phyloP scores from a whole-genome alignment of 2,113 vertebrate species.

The Collichthys lucidus region DNA sequence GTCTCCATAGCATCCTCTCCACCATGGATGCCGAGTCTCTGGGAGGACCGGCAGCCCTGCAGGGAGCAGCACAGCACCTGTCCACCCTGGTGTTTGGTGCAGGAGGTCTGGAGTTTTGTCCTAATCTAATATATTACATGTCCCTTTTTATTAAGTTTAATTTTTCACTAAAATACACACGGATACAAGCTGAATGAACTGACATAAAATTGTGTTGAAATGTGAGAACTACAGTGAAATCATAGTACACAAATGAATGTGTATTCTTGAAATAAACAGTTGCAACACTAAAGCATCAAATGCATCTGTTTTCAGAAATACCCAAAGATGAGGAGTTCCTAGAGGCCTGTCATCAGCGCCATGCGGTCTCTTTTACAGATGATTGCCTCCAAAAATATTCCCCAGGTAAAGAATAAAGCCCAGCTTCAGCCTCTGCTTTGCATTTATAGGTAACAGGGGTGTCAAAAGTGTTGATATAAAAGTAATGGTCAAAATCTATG shows the following conservation, averaged over 20 bases:
- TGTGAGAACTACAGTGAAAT: constrained; percentile 5
- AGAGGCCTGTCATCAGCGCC: constrained; percentile 93
- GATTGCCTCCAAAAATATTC: constrained; percentile 93
- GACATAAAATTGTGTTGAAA: not conserved
- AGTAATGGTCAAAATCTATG: not conserved
- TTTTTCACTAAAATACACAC: not conserved
- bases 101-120: constrained; percentile 80
- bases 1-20: constrained; percentile 93
- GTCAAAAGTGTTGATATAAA: too few relatives aligned
- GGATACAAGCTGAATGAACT: not conserved
- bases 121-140: not conserved
- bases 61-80: constrained; percentile 91
- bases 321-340: constrained; percentile 92
- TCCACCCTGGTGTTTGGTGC: constrained; percentile 89
- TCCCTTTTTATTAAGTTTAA: not conserved
- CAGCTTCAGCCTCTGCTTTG: not conserved
- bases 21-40: constrained; percentile 91
- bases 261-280: not conserved
- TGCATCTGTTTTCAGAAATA: constrained; percentile 84
- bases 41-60: constrained; percentile 89
- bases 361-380: constrained; percentile 93
- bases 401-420: constrained; percentile 85
- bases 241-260: not conserved
- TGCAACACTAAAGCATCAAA: not conserved
- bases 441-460: not conserved